These are phyloP conservation scores for Diabrotica virgifera DNA, from an alignment of 1,140 invertebrate species.

Conservation along the genomic window DNA sequence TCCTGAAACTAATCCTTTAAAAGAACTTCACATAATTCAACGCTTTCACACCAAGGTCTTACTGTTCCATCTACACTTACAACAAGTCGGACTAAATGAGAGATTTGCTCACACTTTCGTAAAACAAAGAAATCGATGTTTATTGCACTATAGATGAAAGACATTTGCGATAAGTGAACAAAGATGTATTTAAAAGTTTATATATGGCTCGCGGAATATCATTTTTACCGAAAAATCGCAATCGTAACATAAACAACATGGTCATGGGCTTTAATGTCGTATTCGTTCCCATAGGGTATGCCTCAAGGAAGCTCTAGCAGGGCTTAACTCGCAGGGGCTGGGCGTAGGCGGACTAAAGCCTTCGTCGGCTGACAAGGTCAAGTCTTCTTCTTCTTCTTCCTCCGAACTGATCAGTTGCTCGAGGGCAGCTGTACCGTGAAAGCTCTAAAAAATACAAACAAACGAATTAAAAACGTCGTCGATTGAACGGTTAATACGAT, in stretches of 20 bases:
- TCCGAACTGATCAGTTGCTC: conserved; percentile 47
- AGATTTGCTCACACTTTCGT: too few species aligned
- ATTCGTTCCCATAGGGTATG: conserved; percentile 42
- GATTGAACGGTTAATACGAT: too few species aligned
- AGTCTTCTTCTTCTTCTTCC: conserved; percentile 46
- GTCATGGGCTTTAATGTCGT: conserved; percentile 25
- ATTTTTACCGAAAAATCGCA: neutral
- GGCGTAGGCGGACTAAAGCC: conserved; percentile 48
- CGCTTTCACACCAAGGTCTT: too few species aligned
- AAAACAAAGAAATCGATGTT: too few species aligned
- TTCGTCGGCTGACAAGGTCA: conserved; percentile 46
- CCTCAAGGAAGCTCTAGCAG: conserved; percentile 36
- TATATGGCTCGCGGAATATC: neutral
- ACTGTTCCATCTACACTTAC: too few species aligned
- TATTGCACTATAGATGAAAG: too few species aligned
- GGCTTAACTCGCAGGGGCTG: conserved; percentile 46
- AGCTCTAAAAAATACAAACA: conserved; percentile 41
- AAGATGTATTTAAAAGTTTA: too few species aligned
- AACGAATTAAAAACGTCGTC: neutral
- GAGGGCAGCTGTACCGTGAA: conserved; percentile 47
- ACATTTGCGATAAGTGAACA: too few species aligned
- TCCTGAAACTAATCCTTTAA: too few species aligned
- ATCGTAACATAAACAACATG: conserved; percentile 6
- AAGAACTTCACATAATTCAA: too few species aligned
- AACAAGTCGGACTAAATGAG: too few species aligned